Percentiles rank a stretch among this genome's conserved stretches.
Conservation (phyloP, 2,888 invertebrate species). For the Pterostichus madidus region DNA sequence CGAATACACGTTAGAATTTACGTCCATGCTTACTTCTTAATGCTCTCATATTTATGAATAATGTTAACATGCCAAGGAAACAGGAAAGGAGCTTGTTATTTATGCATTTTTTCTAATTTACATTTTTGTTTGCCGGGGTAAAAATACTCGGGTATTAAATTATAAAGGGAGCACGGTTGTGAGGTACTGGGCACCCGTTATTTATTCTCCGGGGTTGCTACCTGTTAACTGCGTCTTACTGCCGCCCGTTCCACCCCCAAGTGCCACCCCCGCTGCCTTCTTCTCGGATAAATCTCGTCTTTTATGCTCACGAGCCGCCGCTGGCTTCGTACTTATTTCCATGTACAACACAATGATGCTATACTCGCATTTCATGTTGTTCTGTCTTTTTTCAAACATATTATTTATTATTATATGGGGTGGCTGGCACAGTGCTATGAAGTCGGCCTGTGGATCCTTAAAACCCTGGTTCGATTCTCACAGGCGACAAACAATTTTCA, state of each 20-base stretch:
- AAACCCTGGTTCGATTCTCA: no score
- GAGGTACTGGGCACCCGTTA: conserved; percentile 24
- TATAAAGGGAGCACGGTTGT: conserved; percentile 42
- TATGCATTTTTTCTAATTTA: conserved; percentile 77
- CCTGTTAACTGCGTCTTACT: conserved; percentile 40
- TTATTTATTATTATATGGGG: no score
- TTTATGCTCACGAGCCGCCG: conserved; percentile 10
- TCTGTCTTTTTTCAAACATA: no score
- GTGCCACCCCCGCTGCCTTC: neutral
- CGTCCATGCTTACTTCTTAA: conserved; percentile 66
- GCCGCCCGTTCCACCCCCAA: neutral
- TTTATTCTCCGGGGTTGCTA: conserved; percentile 7
- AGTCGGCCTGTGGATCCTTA: no score
- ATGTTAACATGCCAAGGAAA: conserved; percentile 71
- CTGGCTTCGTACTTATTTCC: neutral
- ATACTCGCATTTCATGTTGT: conserved; percentile 8
- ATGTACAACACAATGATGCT: conserved; percentile 20
- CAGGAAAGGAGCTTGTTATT: conserved; percentile 77
- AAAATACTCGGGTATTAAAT: conserved; percentile 66
- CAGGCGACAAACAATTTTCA: no score
- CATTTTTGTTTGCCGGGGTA: conserved; percentile 74
- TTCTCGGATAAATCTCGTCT: conserved; percentile 28
- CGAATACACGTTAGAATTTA: neutral
- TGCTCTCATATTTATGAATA: conserved; percentile 67
- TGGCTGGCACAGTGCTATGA: no score